phyloP scores from a whole-genome alignment of 2,113 vertebrate genomes.

The Agapornis roseicollis region DNA sequence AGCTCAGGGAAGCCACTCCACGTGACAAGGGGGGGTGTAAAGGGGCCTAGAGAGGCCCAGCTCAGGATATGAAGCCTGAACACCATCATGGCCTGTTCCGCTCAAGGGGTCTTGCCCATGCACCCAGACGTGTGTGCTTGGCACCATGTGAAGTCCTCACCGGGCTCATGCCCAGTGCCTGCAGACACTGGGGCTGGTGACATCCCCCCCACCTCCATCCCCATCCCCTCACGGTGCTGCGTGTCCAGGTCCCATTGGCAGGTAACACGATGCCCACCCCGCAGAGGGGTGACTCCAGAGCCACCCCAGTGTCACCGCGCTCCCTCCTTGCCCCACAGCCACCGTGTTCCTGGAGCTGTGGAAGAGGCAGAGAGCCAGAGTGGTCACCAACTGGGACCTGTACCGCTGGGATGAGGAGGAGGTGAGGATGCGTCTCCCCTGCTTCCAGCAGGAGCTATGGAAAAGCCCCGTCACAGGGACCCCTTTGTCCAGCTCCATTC shows the following conservation, averaged over 20 bases:
- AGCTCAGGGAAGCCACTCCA: neutral
- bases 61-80: neutral
- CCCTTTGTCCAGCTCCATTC: neutral
- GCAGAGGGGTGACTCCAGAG: neutral
- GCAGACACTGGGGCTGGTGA: neutral
- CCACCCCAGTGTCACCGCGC: neutral
- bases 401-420: constrained; percentile 89
- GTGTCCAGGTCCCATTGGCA: neutral
- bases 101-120: neutral
- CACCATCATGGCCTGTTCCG: neutral
- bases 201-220: neutral
- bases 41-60: neutral
- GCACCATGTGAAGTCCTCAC: fast-evolving
- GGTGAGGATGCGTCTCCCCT: constrained; percentile 68
- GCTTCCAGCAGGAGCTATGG: fast-evolving
- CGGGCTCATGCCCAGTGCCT: neutral
- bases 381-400: constrained; percentile 83
- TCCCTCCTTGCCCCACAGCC: constrained; percentile 68
- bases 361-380: constrained; percentile 81
- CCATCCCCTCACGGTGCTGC: neutral
- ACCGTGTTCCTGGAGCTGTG: constrained; percentile 93
- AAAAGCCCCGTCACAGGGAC: neutral
- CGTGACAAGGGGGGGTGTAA: too few species aligned
- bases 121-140: neutral
- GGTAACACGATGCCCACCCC: fast-evolving